A percentile compares a stretch with the other conserved stretches of the same genome.
Conservation (phyloP, 2,797 vertebrate genomes). For the Pangasius mekongensis region DNA sequence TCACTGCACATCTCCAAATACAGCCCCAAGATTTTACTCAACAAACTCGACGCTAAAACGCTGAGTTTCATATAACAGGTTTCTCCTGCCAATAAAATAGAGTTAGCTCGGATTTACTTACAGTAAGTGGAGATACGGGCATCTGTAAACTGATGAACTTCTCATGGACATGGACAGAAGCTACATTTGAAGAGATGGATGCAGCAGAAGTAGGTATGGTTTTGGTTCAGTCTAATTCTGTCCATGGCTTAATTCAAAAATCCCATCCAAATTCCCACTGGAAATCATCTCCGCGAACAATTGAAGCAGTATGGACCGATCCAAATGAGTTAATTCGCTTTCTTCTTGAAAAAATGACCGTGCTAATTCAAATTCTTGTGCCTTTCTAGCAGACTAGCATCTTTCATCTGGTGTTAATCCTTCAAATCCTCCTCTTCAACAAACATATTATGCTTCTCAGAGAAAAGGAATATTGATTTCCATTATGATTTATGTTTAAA, state of each 20-base stretch:
- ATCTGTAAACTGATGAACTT: constrained; percentile 14
- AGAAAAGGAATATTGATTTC: neutral
- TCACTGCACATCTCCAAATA: neutral
- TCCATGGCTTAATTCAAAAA: neutral
- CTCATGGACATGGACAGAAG: constrained; percentile 16
- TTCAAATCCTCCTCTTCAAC: neutral
- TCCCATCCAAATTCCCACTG: neutral
- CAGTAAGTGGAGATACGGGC: constrained; percentile 11
- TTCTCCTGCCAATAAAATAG: neutral
- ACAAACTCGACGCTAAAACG: neutral
- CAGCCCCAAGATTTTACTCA: neutral
- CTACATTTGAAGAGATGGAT: constrained; percentile 25
- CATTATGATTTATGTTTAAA: neutral
- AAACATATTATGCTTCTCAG: neutral
- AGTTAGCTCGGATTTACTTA: constrained; percentile 13
- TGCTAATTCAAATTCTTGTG: neutral
- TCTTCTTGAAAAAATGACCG: neutral
- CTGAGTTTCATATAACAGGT: neutral
- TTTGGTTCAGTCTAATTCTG: neutral
- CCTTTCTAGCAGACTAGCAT: neutral
- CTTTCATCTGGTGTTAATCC: neutral
- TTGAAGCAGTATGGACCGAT: neutral
- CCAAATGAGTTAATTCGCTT: neutral
- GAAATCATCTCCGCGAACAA: neutral
- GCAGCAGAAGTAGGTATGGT: constrained; percentile 40